phyloP scores from a whole-genome alignment of 1,140 invertebrate species.

The Dinothrombium tinctorium region DNA sequence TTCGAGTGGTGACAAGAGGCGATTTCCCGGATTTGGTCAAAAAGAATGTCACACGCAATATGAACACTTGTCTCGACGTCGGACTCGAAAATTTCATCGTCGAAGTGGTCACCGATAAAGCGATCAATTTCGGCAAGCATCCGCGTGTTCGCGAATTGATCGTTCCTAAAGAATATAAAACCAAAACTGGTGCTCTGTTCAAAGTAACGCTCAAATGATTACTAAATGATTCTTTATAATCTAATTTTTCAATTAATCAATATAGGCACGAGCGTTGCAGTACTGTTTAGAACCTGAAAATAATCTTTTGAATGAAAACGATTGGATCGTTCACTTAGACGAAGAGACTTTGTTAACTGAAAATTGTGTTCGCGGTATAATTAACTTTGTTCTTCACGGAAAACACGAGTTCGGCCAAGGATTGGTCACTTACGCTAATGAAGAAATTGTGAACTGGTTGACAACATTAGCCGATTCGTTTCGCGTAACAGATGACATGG shows the following conservation, averaged over 20 bases:
- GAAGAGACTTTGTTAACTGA: constrained; percentile 89
- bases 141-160: constrained; percentile 53
- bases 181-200: constrained; percentile 71
- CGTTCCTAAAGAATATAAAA: constrained; percentile 57
- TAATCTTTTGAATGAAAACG: constrained; percentile 60
- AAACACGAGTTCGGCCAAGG: constrained; percentile 93
- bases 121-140: constrained; percentile 30
- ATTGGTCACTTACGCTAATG: constrained; percentile 90
- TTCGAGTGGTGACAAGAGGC: constrained; percentile 79
- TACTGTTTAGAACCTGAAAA: constrained; percentile 80
- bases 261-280: constrained; percentile 60
- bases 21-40: constrained; percentile 78
- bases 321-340: constrained; percentile 94
- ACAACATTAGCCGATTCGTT: constrained; percentile 90
- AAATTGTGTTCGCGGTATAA: constrained; percentile 61
- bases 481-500: constrained; percentile 88
- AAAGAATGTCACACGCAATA: constrained; percentile 62
- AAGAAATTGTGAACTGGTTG: constrained; percentile 81
- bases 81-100: constrained; percentile 89
- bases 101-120: constrained; percentile 88
- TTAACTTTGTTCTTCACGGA: constrained; percentile 86
- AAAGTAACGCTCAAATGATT: constrained; percentile 27
- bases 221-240: not conserved
- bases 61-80: constrained; percentile 62
- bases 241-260: too few relatives aligned